phyloP scores from a whole-genome alignment of 2,797 vertebrate species.

The Trachurus trachurus region DNA sequence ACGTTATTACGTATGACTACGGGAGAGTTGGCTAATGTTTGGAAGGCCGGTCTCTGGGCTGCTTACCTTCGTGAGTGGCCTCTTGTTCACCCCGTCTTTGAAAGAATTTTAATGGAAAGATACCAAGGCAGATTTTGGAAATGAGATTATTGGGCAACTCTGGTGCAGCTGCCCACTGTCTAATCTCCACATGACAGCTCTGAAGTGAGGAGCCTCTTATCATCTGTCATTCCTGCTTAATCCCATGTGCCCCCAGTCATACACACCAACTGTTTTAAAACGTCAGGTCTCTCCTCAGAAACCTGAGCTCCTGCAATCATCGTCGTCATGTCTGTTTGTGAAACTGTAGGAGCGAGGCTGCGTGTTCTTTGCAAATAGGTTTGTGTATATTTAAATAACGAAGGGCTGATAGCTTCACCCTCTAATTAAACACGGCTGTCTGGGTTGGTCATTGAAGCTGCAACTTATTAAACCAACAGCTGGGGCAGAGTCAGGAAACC shows the following conservation, averaged over 20 bases:
- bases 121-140: constrained; percentile 71
- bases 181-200: constrained; percentile 75
- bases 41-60: constrained; percentile 42
- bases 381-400: constrained; percentile 59
- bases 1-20: constrained; percentile 56
- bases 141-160: constrained; percentile 69
- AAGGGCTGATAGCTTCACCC: constrained; percentile 50
- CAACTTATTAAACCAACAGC: constrained; percentile 66
- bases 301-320: constrained; percentile 43
- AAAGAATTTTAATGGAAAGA: constrained; percentile 78
- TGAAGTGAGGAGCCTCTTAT: constrained; percentile 72
- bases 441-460: constrained; percentile 58
- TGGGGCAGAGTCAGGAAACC: constrained; percentile 61
- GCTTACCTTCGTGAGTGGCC: constrained; percentile 52
- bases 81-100: constrained; percentile 56
- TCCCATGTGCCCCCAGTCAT: constrained; percentile 56
- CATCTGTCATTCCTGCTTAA: constrained; percentile 72
- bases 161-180: constrained; percentile 63
- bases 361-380: constrained; percentile 45
- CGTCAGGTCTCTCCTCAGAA: constrained; percentile 45
- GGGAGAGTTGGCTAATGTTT: constrained; percentile 47
- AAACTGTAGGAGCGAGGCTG: constrained; percentile 42
- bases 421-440: constrained; percentile 70
- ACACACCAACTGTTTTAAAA: constrained; percentile 54
- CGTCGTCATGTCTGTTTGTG: constrained; percentile 50